Percentiles rank a stretch among this genome's conserved stretches.
phyloP scores from a whole-genome alignment of 2,113 vertebrate genomes.

The Microtus oregoni region DNA sequence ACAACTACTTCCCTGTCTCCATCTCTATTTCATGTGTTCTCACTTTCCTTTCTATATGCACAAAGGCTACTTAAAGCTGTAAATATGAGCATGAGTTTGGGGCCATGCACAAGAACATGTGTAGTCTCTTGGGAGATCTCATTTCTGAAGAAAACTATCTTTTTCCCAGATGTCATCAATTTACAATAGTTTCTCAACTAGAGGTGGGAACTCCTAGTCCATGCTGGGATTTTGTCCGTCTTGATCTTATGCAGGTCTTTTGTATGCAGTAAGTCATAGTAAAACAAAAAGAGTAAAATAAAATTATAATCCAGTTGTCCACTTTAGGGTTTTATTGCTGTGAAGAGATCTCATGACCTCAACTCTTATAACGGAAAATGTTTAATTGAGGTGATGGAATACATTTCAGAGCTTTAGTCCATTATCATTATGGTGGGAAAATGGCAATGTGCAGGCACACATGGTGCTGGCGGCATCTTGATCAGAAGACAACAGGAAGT shows the following conservation, averaged over 20 bases:
- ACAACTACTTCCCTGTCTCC: neutral
- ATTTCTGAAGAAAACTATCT: neutral
- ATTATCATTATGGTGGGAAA: neutral
- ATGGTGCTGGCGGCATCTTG: neutral
- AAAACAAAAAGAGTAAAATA: constrained; percentile 15
- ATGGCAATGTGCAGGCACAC: neutral
- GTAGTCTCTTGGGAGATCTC: neutral
- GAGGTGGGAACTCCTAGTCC: neutral
- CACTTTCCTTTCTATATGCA: neutral
- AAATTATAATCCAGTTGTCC: neutral
- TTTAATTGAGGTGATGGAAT: neutral
- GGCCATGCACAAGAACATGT: neutral
- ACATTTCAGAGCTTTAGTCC: neutral
- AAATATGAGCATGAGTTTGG: neutral
- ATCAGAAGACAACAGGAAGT: neutral
- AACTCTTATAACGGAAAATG: neutral
- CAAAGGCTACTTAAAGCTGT: neutral
- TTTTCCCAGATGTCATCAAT: neutral
- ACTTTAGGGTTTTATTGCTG: neutral
- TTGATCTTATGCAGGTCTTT: neutral
- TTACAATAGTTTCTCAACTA: neutral
- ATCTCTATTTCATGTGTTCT: neutral
- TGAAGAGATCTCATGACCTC: neutral
- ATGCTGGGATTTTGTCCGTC: neutral
- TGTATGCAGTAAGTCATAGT: neutral